Evolutionary conservation across 1,140 invertebrate species (phyloP).

Genomic region (Megathymus violae): DNA sequence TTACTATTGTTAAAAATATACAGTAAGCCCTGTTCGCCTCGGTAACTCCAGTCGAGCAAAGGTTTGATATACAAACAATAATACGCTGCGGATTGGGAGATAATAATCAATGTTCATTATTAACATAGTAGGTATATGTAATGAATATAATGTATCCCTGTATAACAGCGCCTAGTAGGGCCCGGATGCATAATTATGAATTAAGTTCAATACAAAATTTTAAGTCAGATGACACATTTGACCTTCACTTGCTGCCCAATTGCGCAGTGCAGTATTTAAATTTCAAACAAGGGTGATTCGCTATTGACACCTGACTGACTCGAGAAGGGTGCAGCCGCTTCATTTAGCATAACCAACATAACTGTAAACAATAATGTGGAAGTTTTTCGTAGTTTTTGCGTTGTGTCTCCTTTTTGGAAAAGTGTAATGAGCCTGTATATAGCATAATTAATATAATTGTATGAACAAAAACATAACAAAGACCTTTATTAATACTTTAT

Average conservation of each 20-base stretch:
- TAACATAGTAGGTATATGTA: too few species aligned
- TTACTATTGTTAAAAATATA: slow-evolving; percentile 5
- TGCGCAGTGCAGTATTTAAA: slow-evolving; percentile 55
- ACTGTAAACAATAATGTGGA: slow-evolving; percentile 21
- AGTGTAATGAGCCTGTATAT: neutral
- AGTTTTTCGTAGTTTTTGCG: slow-evolving; percentile 6
- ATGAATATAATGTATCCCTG: too few species aligned
- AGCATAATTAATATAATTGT: neutral
- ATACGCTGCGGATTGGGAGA: too few species aligned
- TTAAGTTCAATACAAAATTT: slow-evolving; percentile 63
- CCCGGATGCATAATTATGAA: slow-evolving; percentile 58
- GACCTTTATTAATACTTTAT: neutral
- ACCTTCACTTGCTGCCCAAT: slow-evolving; percentile 45
- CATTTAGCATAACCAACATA: slow-evolving; percentile 16
- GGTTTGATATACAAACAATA: too few species aligned
- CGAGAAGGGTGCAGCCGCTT: slow-evolving; percentile 16
- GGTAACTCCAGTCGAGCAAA: too few species aligned
- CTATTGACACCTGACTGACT: slow-evolving; percentile 41
- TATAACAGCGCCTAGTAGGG: too few species aligned
- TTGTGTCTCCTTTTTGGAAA: slow-evolving; percentile 6
- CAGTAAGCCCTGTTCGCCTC: neutral
- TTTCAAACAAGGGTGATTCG: slow-evolving; percentile 52
- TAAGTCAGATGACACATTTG: slow-evolving; percentile 56
- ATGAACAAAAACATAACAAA: neutral
- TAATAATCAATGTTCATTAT: too few species aligned